Conservation (phyloP, 2,888 invertebrate species). For the Tipula helvola region DNA sequence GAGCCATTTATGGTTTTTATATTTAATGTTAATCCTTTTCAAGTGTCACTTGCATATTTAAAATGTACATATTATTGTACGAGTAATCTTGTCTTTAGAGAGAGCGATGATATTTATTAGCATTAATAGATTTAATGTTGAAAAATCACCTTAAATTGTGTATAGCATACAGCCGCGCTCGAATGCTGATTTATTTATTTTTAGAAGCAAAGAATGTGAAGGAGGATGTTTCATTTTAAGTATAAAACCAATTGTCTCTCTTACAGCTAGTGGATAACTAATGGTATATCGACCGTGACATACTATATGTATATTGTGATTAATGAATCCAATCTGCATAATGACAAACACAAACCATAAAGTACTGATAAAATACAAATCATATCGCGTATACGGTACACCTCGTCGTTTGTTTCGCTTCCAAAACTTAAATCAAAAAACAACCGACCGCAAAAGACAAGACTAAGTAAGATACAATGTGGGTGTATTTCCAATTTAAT, state of each 20-base stretch:
- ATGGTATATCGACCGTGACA: neutral
- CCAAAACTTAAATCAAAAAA: neutral
- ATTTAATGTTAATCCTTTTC: neutral
- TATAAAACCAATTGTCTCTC: neutral
- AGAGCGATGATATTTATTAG: neutral
- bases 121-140: neutral
- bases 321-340: neutral
- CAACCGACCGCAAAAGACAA: neutral
- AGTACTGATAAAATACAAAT: neutral
- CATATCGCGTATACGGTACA: neutral
- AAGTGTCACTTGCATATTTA: neutral
- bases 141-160: neutral
- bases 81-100: neutral
- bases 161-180: neutral
- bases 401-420: neutral
- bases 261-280: neutral
- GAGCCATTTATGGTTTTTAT: neutral
- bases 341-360: neutral
- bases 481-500: neutral
- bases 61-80: neutral
- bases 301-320: neutral
- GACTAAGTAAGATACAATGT: neutral
- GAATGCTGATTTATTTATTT: neutral
- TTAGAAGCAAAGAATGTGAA: neutral
- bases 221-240: neutral